Base-by-base conservation (phyloP, 2,113 vertebrate genomes). In the Nothobranchius kuhntae region DNA sequence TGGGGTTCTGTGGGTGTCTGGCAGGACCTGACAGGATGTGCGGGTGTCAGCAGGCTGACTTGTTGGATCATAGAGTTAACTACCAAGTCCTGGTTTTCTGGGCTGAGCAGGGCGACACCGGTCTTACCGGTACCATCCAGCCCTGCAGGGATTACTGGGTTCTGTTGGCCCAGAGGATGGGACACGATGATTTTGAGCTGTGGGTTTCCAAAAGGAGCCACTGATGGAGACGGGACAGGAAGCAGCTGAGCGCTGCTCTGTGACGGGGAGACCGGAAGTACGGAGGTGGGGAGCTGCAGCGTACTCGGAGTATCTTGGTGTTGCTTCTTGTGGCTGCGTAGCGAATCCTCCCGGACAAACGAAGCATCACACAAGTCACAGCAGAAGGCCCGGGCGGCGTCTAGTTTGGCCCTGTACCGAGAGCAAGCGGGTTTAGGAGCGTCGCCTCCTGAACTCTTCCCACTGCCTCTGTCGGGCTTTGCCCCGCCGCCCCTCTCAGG, bases 301-400 rank as follows among this genome's bases (percentile, higher is more conserved):
- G 92, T 48, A 4, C 87, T 86, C 4, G 42, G 75, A 58, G 91
- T 73, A 57, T 94, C 93, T 6, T 91, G 85, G 85, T 99, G 98
- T 58, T 99, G 98, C 81, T 96, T 94, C 72, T 92, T 94, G 87
- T 99, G 98, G 84, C 96, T 99, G 52, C 97, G 93, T 5, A 99
- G 93, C 0, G 97, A 98, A 66, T 99, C 98, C 74, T 97, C 97
- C 45, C 98, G 83, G 24, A 99, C 98, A 46, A 99, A 99, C 0
- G 95, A 95, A 0, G 96, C 96, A 0, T 94, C 91, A 1, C 98
- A 99, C 0, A 91, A 62, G 60, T 96, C 94, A 0, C 98, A 99
- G 78, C 91, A 93, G 56, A 96, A 99, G 0, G 94, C 93, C 6
- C 95, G 95, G 62, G 95, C 92, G 3, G 97, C 98, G 0, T 98